Percentiles rank a stretch among this genome's conserved stretches.
Evolutionary conservation across 1,140 invertebrate genomes (phyloP).

Genomic region (Drosophila trapezifrons): DNA sequence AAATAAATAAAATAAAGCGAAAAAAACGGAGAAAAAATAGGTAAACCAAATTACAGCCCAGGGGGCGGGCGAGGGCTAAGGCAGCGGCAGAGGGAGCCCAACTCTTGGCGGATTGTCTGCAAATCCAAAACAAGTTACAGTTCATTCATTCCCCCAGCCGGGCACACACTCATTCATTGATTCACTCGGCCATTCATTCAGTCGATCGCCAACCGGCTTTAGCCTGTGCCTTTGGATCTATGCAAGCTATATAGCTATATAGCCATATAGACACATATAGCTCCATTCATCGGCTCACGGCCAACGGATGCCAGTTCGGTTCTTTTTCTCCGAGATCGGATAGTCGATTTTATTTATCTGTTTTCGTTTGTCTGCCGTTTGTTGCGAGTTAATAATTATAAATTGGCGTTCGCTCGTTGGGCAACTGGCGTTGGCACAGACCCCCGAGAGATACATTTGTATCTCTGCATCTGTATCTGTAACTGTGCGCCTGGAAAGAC

Average conservation of each 20-base stretch:
- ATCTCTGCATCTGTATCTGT: conserved; percentile 16
- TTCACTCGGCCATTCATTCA: conserved; percentile 55
- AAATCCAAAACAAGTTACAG: conserved; percentile 81
- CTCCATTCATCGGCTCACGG: conserved; percentile 52
- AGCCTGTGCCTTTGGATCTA: conserved; percentile 2
- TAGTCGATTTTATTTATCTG: conserved; percentile 77
- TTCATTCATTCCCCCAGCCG: conserved; percentile 72
- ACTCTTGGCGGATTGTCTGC: conserved; percentile 68
- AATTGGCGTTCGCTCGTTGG: conserved; percentile 68
- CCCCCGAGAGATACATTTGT: conserved; percentile 51
- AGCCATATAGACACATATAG: conserved; percentile 9
- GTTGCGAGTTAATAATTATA: conserved; percentile 79
- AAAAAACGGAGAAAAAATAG: conserved; percentile 51
- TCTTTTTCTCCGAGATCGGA: conserved; percentile 65
- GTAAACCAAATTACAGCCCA: conserved; percentile 73
- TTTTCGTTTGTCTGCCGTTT: conserved; percentile 65
- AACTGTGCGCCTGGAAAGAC: conserved; percentile 16
- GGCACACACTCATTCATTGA: conserved; percentile 61
- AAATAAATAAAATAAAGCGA: conserved; percentile 28
- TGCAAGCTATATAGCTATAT: background rate
- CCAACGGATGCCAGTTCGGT: conserved; percentile 75
- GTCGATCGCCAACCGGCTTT: conserved; percentile 62
- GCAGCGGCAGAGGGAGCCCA: conserved; percentile 2
- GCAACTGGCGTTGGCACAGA: conserved; percentile 31
- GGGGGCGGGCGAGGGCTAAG: conserved; percentile 5